Percentiles rank a stretch among this genome's conserved stretches.
Conservation (phyloP, 2,113 vertebrate species). For the Lagenorhynchus albirostris region DNA sequence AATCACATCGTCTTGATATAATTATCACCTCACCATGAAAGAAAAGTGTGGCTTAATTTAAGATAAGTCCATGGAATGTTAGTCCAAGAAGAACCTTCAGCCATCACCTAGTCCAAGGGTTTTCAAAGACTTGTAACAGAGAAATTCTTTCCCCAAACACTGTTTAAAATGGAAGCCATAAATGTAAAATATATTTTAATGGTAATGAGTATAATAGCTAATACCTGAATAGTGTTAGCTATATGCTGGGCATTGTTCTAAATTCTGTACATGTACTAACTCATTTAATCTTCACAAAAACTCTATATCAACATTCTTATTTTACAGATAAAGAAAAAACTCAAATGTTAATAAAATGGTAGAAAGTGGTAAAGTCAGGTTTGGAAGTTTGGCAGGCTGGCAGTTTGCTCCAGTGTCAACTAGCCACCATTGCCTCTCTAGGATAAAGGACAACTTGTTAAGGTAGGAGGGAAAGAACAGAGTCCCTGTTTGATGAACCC, state of each 20-base stretch:
- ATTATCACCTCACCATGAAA: not conserved
- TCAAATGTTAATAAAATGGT: not conserved
- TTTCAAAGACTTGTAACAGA: not conserved
- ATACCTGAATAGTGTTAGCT: not conserved
- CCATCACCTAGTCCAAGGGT: not conserved
- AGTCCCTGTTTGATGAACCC: not conserved
- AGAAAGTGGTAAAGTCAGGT: not conserved
- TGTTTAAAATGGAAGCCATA: not conserved
- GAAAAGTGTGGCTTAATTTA: not conserved
- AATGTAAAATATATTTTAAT: conserved; percentile 17
- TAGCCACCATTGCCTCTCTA: not conserved
- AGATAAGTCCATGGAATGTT: not conserved
- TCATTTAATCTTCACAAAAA: not conserved
- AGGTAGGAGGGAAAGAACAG: not conserved
- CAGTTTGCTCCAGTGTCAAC: not conserved
- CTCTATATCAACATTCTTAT: not conserved
- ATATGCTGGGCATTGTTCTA: not conserved
- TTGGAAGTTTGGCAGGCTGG: not conserved
- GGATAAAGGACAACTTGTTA: not conserved
- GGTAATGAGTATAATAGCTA: not conserved
- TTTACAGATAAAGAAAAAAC: not conserved
- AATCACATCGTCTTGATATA: conserved; percentile 42
- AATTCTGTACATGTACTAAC: not conserved
- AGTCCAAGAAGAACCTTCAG: not conserved
- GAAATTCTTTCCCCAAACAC: not conserved